Base-by-base conservation (phyloP, 2,113 vertebrate genomes). In the Crocuta crocuta region DNA sequence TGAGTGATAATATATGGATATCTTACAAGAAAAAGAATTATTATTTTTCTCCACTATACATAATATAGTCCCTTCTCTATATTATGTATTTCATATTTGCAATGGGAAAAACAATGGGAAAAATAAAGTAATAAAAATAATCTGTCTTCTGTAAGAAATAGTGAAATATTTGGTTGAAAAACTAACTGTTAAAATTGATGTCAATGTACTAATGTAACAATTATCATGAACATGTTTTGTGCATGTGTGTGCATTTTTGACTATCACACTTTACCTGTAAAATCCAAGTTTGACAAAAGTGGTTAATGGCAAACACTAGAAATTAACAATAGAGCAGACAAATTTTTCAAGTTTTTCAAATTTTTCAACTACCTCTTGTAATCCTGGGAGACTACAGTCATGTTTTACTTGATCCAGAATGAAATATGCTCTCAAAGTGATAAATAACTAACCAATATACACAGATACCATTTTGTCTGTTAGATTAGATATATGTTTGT, bases 401-500 rank as follows among this genome's bases (percentile, higher is more conserved):
- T 89, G 4, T 24, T 94, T 26, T 92, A 10, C 35, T 84, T 79
- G 11, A 73, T 55, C 4, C 17, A 78, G 11, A 76, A 43, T 53
- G 53, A 24, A 65, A 28, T 76, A 88, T 86, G 89, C 26, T 65
- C 5, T 73, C 19, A 35, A 31, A 55, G 8, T 73, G 50, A 45
- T 48, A 95, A 78, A 79, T 79, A 1, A 24, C 13, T 88, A 53
- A 39, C 70, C 0, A 1, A 45, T 89, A 82, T 33, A 71, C 65
- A 58, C 4, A 58, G 58, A 53, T 53, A 78, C 7, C 24, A 82
- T 48, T 93, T 95, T 96, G 9, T 55, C 58, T 26, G 39, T 21
- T 70, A 82, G 23, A 10, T 78, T 92, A 97, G 26, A 78, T 82
- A 58, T 48, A 45, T 50, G 55, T 95, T 95, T 97, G 66, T 83